phyloP scores from a whole-genome alignment of 2,797 vertebrate species.

The Gymnoscopelus microlampas region DNA sequence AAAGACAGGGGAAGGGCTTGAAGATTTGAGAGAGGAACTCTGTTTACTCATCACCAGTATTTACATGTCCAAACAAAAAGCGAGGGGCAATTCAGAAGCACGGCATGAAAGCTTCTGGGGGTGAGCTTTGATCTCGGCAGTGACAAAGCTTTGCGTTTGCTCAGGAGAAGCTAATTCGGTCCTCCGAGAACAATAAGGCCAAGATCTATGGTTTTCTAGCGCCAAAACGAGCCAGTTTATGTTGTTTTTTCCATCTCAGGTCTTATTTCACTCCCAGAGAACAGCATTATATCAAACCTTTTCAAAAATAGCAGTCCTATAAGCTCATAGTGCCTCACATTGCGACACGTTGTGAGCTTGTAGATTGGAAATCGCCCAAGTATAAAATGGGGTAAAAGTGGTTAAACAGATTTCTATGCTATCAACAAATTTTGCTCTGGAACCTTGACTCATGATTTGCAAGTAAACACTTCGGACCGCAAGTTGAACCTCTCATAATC shows the following conservation, averaged over 20 bases:
- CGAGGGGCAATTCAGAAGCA: conserved; percentile 24
- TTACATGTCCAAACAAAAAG: conserved; percentile 62
- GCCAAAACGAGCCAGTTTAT: conserved; percentile 18
- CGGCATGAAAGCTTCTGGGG: conserved; percentile 42
- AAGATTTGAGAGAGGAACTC: conserved; percentile 27
- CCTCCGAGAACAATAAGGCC: conserved; percentile 35
- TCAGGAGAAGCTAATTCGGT: conserved; percentile 53
- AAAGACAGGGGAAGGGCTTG: conserved; percentile 38
- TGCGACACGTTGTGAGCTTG: no score
- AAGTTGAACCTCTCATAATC: no score
- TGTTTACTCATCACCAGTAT: conserved; percentile 57
- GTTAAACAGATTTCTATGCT: no score
- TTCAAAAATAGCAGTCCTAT: no score
- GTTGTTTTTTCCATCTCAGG: not conserved
- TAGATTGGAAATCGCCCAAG: no score
- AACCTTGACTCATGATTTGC: no score
- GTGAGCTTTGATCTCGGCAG: conserved; percentile 61
- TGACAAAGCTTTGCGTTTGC: conserved; percentile 41
- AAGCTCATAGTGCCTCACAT: no score
- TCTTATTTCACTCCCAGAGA: no score
- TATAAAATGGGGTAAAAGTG: no score
- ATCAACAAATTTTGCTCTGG: no score
- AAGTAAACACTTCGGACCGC: no score
- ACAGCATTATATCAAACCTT: no score
- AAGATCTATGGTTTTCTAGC: not conserved